These are phyloP conservation scores for Escarpia spicata DNA, from an alignment of 2,888 invertebrate species.

Conservation along the genomic window DNA sequence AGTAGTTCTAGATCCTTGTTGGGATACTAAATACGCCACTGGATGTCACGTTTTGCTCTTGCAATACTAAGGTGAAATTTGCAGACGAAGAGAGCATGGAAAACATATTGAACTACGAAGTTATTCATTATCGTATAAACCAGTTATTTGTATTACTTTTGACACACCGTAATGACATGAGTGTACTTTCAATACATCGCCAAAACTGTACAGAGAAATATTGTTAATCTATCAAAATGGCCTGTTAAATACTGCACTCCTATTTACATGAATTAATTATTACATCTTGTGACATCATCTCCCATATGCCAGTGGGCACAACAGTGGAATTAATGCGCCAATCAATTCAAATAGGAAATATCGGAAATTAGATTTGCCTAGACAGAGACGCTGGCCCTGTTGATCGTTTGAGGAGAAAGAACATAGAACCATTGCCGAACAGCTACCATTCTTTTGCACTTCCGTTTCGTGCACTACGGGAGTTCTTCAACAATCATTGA, in stretches of 20 bases:
- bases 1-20: too few relatives aligned
- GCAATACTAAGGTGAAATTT: too few relatives aligned
- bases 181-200: too few relatives aligned
- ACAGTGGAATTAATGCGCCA: neutral
- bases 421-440: neutral
- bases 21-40: too few relatives aligned
- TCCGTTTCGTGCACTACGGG: neutral
- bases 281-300: neutral
- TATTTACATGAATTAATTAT: neutral
- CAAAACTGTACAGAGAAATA: too few relatives aligned
- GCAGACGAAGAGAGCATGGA: too few relatives aligned
- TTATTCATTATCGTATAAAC: too few relatives aligned
- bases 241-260: neutral
- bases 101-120: too few relatives aligned
- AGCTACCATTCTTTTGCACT: neutral
- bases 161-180: too few relatives aligned
- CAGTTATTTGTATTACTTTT: too few relatives aligned
- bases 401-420: neutral
- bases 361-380: neutral
- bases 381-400: neutral
- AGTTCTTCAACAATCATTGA: neutral
- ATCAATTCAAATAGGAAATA: constrained; percentile 5
- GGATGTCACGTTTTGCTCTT: too few relatives aligned
- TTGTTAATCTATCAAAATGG: neutral
- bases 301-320: neutral